Evolutionary conservation across 2,113 vertebrate species (phyloP).

Genomic region (Phaethon lepturus): DNA sequence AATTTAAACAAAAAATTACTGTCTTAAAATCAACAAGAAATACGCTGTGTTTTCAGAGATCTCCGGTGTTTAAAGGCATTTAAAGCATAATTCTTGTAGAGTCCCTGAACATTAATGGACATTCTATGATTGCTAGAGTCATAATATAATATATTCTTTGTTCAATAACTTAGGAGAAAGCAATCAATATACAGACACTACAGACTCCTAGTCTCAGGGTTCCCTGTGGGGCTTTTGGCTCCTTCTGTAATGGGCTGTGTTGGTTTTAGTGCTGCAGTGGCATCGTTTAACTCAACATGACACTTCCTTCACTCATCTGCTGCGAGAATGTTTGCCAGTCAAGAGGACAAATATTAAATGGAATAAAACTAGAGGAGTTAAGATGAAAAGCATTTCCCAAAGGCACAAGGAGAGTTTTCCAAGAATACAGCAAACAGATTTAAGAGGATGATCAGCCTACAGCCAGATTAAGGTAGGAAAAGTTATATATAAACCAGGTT

Average conservation of each 20-base stretch:
- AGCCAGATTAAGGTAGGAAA: background rate
- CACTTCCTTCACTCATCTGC: slow-evolving; percentile 6
- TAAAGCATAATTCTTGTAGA: slow-evolving; percentile 8
- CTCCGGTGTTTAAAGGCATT: slow-evolving; percentile 11
- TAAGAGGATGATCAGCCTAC: background rate
- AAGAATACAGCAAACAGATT: background rate
- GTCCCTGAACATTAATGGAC: background rate
- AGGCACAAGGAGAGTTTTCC: background rate
- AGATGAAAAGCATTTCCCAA: background rate
- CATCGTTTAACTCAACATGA: slow-evolving; percentile 53
- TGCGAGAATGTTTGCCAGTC: background rate
- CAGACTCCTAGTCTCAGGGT: background rate
- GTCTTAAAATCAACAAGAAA: background rate
- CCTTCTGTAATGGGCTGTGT: slow-evolving; percentile 32
- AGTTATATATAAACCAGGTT: background rate
- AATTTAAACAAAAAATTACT: background rate
- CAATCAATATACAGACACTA: slow-evolving; percentile 45
- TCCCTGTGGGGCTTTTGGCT: background rate
- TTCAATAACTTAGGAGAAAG: slow-evolving; percentile 60
- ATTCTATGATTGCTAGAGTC: slow-evolving; percentile 27
- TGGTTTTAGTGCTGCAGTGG: slow-evolving; percentile 1
- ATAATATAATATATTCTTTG: slow-evolving; percentile 16
- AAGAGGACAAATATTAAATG: slow-evolving; percentile 4
- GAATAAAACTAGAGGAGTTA: slow-evolving; percentile 6
- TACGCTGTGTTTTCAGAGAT: background rate